A percentile compares a stretch with the other conserved stretches of the same genome.
Conservation (phyloP, 1,140 invertebrate species). For the Heliconius nattereri region DNA sequence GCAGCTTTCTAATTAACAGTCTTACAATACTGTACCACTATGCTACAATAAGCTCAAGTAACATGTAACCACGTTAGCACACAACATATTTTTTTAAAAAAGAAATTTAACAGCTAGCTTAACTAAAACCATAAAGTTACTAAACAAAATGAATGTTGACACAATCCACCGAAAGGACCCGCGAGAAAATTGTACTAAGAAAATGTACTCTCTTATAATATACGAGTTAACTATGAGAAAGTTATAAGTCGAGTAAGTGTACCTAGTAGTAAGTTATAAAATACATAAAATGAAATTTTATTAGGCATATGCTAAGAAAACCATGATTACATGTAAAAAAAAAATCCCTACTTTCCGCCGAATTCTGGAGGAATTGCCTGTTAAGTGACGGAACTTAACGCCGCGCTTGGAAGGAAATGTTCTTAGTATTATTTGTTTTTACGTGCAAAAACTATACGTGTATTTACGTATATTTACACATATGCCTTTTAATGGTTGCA, state of each 20-base stretch:
- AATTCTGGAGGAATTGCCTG: too few relatives aligned
- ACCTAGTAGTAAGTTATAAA: conserved; percentile 25
- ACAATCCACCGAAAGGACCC: conserved; percentile 34
- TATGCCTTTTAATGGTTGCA: conserved; percentile 11
- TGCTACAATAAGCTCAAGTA: too few relatives aligned
- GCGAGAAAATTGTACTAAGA: conserved; percentile 38
- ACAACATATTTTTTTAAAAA: background rate
- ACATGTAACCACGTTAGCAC: too few relatives aligned
- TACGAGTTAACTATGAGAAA: background rate
- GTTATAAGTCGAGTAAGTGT: background rate
- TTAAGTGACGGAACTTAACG: too few relatives aligned
- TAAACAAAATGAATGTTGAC: conserved; percentile 29
- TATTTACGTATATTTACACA: background rate
- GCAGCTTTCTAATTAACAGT: too few relatives aligned
- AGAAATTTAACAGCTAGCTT: background rate
- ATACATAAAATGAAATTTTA: conserved; percentile 34
- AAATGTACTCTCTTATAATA: conserved; percentile 27
- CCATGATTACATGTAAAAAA: conserved; percentile 10
- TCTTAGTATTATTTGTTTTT: too few relatives aligned
- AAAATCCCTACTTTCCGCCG: background rate
- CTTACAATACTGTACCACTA: too few relatives aligned
- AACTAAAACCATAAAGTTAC: conserved; percentile 24
- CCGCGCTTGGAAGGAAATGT: too few relatives aligned
- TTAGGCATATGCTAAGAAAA: conserved; percentile 18
- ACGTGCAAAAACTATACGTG: background rate